Evolutionary conservation across 2,888 invertebrate species (phyloP).

Genomic region (Tetanocera ferruginea): DNA sequence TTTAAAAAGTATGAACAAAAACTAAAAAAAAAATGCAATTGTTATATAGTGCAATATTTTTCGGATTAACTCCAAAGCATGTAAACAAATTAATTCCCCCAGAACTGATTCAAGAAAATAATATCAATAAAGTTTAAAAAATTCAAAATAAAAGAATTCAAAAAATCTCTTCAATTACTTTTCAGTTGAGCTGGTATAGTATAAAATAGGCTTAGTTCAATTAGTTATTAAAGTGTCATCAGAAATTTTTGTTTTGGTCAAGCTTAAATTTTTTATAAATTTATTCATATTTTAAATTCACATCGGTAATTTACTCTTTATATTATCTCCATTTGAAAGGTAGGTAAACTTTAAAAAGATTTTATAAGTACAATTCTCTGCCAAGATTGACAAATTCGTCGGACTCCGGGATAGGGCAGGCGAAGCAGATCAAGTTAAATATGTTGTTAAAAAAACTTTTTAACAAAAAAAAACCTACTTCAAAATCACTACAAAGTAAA

Average conservation of each 20-base stretch:
- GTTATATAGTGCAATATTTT: slow-evolving; percentile 22
- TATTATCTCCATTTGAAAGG: too few species aligned
- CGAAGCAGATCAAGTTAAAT: too few species aligned
- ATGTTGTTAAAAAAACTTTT: too few species aligned
- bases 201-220: not conserved
- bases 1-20: not conserved
- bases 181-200: not conserved
- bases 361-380: too few species aligned
- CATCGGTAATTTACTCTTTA: too few species aligned
- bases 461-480: too few species aligned
- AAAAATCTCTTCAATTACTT: not conserved
- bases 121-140: slow-evolving; percentile 1
- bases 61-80: not conserved
- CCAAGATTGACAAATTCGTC: too few species aligned
- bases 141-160: not conserved
- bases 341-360: too few species aligned
- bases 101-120: not conserved
- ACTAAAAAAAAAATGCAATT: not conserved
- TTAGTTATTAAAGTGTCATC: not conserved
- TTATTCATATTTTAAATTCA: too few species aligned
- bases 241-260: not conserved
- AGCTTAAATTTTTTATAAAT: too few species aligned
- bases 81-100: not conserved
- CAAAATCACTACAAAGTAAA: too few species aligned
- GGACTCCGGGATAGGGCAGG: too few species aligned